A percentile compares a stretch with the other conserved stretches of the same genome.
phyloP scores from a whole-genome alignment of 37 sponge, comb jelly and placozoan genomes.

The Hormiphora californensis region DNA sequence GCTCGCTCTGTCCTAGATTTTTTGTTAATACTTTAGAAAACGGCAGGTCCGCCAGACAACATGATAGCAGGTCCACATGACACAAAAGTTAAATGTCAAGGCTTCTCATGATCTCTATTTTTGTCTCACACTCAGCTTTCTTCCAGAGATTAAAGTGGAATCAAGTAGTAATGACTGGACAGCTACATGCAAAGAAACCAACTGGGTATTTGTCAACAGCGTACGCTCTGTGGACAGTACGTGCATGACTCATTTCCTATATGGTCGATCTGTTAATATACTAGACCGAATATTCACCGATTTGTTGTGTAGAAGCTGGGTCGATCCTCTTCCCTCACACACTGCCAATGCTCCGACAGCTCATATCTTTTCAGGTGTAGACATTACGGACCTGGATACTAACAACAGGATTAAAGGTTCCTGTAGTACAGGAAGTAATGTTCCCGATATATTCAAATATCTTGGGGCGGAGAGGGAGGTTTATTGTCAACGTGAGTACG shows the following conservation, averaged over 20 bases:
- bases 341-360: too few species aligned
- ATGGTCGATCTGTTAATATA: too few species aligned
- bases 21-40: too few species aligned
- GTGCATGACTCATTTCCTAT: background rate
- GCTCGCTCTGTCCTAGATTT: too few species aligned
- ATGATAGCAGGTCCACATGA: too few species aligned
- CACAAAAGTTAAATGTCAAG: too few species aligned
- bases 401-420: background rate
- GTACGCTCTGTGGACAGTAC: background rate
- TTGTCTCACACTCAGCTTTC: too few species aligned
- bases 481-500: background rate
- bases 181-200: background rate
- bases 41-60: too few species aligned
- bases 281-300: too few species aligned
- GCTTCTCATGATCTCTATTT: too few species aligned
- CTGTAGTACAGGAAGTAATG: background rate
- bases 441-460: background rate
- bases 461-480: background rate
- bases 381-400: background rate
- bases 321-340: too few species aligned
- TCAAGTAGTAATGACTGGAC: background rate
- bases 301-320: too few species aligned
- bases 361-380: background rate
- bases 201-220: conserved; percentile 1
- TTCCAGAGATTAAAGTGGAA: background rate